Evolutionary conservation across 2,113 vertebrate species (phyloP), one percentile per base, ranked within the genome.

Genomic region (Oceanites oceanicus): DNA sequence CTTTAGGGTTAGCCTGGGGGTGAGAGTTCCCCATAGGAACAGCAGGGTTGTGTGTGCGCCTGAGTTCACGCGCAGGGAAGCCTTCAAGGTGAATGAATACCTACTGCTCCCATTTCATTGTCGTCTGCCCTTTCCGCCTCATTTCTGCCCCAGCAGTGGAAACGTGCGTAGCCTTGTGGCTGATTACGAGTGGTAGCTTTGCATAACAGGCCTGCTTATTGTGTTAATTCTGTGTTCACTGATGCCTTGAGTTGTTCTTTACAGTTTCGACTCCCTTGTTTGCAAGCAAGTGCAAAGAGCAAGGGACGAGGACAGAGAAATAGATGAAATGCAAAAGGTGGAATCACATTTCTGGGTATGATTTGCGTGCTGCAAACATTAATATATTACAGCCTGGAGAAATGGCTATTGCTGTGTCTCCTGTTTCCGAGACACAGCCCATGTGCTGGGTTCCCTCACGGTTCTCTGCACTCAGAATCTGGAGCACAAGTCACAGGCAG

Each of bases 1-100:
- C 98, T 97, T 92, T 91, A 94, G 96, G 97, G 92, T 92, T 98
- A 93, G 97, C 98, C 98, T 95, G 96, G 97, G 96, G 97, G 97
- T 95, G 97, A 92, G 95, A 89, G 82, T 32, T 97, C 93, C 97
- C 92, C 47, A 82, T 16, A 93, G 96, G 88, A 95, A 78, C 36
- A 70, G 82, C 47, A 10, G 75, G 89, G 74, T 42, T 89, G 85
- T 88, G 59, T 13, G 44, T 55, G 32, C 13, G 59, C 7, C 4
- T 38, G 82, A 92, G 91, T 52, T 95, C 75, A 27, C 18, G 16
- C 11, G 1, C 7, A 10, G 52, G 63, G 56, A 61, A 85, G 70
- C 71, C 94, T 93, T 91, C 86, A 53, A 71, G 65, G 62, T 71
- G 73, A 80, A 93, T 47, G 32, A 88, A 91, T 58, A 30, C 58